Base-by-base conservation (phyloP, 2,888 invertebrate species). In the Corythucha ciliata region DNA sequence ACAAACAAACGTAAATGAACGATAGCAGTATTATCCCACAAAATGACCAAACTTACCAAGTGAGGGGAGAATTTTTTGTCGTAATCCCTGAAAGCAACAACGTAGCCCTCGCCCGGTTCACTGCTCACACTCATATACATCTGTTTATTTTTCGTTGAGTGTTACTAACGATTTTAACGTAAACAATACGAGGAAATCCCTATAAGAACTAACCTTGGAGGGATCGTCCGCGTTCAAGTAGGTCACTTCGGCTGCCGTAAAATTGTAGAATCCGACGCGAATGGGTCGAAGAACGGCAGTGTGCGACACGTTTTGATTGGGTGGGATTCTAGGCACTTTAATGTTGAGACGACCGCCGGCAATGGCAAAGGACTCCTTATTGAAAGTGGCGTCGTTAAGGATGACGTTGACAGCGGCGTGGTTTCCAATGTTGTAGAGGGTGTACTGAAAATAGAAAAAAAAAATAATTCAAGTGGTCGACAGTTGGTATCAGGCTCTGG, bases 31-130 rank as follows among this genome's bases (percentile, higher is more conserved):
- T 4, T 14, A 5, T 24, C 4, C 22, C 4, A 4, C n/a, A 26
- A 37, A 26, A 3, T 16, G n/a, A 25, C 12, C 26, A 16, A 39
- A 65, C 72, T 72, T 71, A 80, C 85, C 67, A 90, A 83, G 72
- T 96, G 96, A 0, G 94, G 91, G 2, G 96, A 96, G 73, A 94
- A 96, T 66, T 91, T 88, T 70, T 92, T 87, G 71, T 94, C 91
- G 65, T 86, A 96, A 69, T 96, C 94, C 63, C 78, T 83, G 74
- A 82, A 85, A 12, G 90, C 86, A 47, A 92, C 86, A 64, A 96
- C 91, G 49, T 85, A 85, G 58, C 94, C 94, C 72, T 97, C 91
- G 51, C 97, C 97, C 6, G 96, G 97, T 60, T 94, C 87, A 62
- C 92, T 94, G 63, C 79, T 79, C 56, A 75, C 74, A 20, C 76